A percentile compares a stretch with the other conserved stretches of the same genome.
These are phyloP conservation scores for Hipposideros larvatus DNA, from an alignment of 2,797 vertebrate genomes.

Conservation along the genomic window DNA sequence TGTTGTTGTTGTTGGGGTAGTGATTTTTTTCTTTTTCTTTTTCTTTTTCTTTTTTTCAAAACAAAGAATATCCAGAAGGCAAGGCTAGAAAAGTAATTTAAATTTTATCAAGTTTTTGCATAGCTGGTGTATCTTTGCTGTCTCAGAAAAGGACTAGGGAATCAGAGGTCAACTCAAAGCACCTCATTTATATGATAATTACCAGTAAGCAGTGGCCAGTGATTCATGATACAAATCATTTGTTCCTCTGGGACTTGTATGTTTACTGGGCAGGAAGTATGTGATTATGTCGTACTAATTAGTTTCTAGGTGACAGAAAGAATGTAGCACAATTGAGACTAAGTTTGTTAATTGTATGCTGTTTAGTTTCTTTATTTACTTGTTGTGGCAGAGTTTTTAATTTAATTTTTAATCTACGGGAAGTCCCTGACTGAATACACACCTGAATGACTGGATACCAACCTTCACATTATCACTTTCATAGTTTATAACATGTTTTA, in stretches of 20 bases:
- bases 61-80: slow-evolving; percentile 61
- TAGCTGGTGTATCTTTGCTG: slow-evolving; percentile 79
- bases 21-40: not conserved
- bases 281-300: slow-evolving; percentile 86
- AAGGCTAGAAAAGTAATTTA: slow-evolving; percentile 79
- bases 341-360: slow-evolving; percentile 81
- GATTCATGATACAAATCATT: slow-evolving; percentile 86
- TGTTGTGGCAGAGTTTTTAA: slow-evolving; percentile 81
- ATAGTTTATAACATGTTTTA: slow-evolving; percentile 67
- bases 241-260: slow-evolving; percentile 84
- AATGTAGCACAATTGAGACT: slow-evolving; percentile 79
- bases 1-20: not conserved
- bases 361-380: slow-evolving; percentile 78
- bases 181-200: slow-evolving; percentile 88
- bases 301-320: slow-evolving; percentile 87
- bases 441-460: slow-evolving; percentile 46
- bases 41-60: slow-evolving; percentile 5
- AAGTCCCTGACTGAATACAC: slow-evolving; percentile 66
- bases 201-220: slow-evolving; percentile 86
- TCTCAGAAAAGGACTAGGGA: slow-evolving; percentile 77
- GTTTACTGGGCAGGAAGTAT: slow-evolving; percentile 86
- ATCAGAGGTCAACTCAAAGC: slow-evolving; percentile 84
- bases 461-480: slow-evolving; percentile 33
- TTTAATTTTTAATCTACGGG: slow-evolving; percentile 85
- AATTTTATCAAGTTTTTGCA: slow-evolving; percentile 81